These are phyloP conservation scores for Cyprinodon brontotheroides DNA, from an alignment of 2,113 vertebrate species.

Conservation along the genomic window DNA sequence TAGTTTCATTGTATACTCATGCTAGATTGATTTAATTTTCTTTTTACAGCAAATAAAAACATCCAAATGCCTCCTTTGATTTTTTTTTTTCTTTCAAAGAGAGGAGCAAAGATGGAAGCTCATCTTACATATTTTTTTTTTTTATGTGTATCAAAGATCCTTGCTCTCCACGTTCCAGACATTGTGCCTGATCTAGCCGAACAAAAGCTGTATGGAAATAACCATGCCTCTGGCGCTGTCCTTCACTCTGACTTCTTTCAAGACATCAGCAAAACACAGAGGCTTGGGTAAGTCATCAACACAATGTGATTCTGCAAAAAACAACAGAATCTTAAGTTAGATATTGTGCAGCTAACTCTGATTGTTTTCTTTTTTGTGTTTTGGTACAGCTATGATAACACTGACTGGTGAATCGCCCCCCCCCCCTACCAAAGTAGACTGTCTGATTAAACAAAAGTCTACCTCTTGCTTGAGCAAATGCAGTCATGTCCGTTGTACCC, in stretches of 20 bases:
- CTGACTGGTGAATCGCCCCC: slow-evolving; percentile 44
- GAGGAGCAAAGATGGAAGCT: slow-evolving; percentile 21
- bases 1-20: not conserved
- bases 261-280: slow-evolving; percentile 58
- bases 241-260: slow-evolving; percentile 60
- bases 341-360: slow-evolving; percentile 49
- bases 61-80: not conserved
- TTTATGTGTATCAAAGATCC: slow-evolving; percentile 52
- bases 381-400: slow-evolving; percentile 44
- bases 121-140: slow-evolving; percentile 51
- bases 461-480: slow-evolving; percentile 29
- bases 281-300: slow-evolving; percentile 34
- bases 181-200: slow-evolving; percentile 60
- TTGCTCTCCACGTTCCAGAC: slow-evolving; percentile 44
- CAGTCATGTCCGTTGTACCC: slow-evolving; percentile 28
- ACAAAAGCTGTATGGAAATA: slow-evolving; percentile 64
- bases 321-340: slow-evolving; percentile 58
- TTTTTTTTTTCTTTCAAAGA: not conserved
- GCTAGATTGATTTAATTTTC: slow-evolving; percentile 12
- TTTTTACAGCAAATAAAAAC: slow-evolving; percentile 18
- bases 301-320: slow-evolving; percentile 52
- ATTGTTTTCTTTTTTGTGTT: slow-evolving; percentile 65
- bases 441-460: slow-evolving; percentile 42
- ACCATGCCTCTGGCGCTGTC: slow-evolving; percentile 41
- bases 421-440: slow-evolving; percentile 28